These are phyloP conservation scores for Acanthopagrus latus DNA, from an alignment of 2,797 vertebrate genomes.

Conservation along the genomic window DNA sequence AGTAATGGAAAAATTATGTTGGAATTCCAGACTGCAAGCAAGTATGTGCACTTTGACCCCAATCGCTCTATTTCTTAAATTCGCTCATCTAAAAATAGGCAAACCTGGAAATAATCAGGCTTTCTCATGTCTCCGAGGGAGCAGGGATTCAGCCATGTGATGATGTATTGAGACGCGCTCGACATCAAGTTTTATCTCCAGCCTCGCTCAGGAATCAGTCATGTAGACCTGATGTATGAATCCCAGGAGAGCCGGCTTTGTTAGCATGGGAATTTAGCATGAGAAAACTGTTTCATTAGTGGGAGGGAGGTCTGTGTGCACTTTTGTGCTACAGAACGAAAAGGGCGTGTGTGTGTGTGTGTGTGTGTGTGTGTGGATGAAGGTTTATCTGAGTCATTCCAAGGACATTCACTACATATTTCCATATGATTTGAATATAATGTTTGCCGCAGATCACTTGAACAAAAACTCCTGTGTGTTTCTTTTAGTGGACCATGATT, in stretches of 20 bases:
- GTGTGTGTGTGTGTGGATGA: not conserved
- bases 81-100: conserved; percentile 88
- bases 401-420: conserved; percentile 26
- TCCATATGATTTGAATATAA: conserved; percentile 44
- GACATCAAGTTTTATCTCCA: conserved; percentile 36
- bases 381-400: conserved; percentile 12
- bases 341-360: conserved; percentile 10
- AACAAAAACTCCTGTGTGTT: conserved; percentile 1
- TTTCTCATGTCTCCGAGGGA: conserved; percentile 59
- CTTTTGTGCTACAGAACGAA: not conserved
- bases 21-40: conserved; percentile 89
- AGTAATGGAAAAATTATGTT: conserved; percentile 93
- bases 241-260: conserved; percentile 49
- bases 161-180: conserved; percentile 30
- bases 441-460: conserved; percentile 18
- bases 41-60: conserved; percentile 90
- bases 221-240: conserved; percentile 45
- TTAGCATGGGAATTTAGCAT: conserved; percentile 64
- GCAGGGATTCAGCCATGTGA: conserved; percentile 36
- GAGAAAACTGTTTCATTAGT: conserved; percentile 51
- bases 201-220: conserved; percentile 29
- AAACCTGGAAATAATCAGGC: conserved; percentile 81
- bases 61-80: conserved; percentile 81
- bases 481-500: not conserved
- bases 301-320: conserved; percentile 5